Base-by-base conservation (phyloP, 2,113 vertebrate genomes). In the Eurypyga helias region DNA sequence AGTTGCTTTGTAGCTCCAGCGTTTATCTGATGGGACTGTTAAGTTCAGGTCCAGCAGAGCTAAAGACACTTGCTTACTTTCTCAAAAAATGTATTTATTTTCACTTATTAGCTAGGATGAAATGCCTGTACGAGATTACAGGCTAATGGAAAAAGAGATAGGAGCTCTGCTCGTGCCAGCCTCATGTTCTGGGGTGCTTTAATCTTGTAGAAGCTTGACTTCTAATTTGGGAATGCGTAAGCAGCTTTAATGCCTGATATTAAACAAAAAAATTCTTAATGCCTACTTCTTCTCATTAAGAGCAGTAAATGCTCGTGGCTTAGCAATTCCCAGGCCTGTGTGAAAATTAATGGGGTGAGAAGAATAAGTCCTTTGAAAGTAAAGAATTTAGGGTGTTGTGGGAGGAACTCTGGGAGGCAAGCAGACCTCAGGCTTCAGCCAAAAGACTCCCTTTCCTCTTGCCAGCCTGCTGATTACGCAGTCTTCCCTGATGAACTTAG, bases 191-290 rank as follows among this genome's bases (percentile, higher is more conserved):
- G 82, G 89, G 90, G 62, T 73, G 52, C 87, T 95, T 96, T 97
- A 95, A 97, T 97, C 96, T 98, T 97, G 95, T 61, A 93, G 83
- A 91, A 97, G 67, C 77, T 96, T 79, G 67, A 91, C 78, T 97
- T 98, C 92, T 95, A 95, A 96, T 96, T 95, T 96, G 72, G 95
- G 82, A 92, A 92, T 96, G 43, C 76, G 90, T 95, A 97, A 94
- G 93, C 95, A 96, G 61, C 90, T 97, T 97, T 97, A 91, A 91
- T 95, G 97, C 67, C 45, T 97, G 95, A 92, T 96, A 96, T 95
- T 96, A 57, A 41, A 41, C 41, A 41, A 95, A 96, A 89, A 96
- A 96, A 83, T 51, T 94, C 52, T 34, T 97, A 91, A 93, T 96
- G 75, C 77, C 20, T 83, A 8, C 84, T 96, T 95, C 52, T 83